These are phyloP conservation scores for Siphlonurus alternatus DNA, from an alignment of 2,888 invertebrate species.

Conservation along the genomic window DNA sequence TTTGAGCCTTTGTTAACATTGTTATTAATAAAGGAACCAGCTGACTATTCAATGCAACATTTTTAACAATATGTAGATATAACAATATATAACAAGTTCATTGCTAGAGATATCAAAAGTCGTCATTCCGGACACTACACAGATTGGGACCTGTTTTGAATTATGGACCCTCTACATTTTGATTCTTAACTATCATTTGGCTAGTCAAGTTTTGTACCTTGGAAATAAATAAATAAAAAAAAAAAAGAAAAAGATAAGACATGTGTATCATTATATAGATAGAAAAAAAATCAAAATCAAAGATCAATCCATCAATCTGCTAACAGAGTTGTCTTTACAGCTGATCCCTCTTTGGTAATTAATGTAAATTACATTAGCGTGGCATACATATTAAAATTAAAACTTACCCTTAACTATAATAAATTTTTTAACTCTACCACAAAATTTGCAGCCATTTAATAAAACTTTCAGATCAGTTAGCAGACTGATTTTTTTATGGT, in stretches of 20 bases:
- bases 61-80: conserved; percentile 17
- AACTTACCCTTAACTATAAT: too few species aligned
- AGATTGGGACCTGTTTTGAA: conserved; percentile 11
- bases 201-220: conserved; percentile 15
- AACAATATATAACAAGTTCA: conserved; percentile 17
- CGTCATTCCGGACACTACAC: conserved; percentile 13
- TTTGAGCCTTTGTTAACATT: conserved; percentile 16
- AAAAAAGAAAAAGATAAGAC: too few species aligned
- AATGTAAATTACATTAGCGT: too few species aligned
- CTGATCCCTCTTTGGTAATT: conserved; percentile 16
- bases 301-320: conserved; percentile 12
- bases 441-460: too few species aligned
- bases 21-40: conserved; percentile 13
- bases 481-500: too few species aligned
- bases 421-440: too few species aligned
- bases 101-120: conserved; percentile 17
- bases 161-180: conserved; percentile 12
- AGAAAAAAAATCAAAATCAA: too few species aligned
- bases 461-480: too few species aligned
- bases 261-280: too few species aligned
- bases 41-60: conserved; percentile 15
- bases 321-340: conserved; percentile 13
- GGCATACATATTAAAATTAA: too few species aligned
- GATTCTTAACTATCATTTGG: conserved; percentile 14
- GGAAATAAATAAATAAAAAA: conserved; percentile 11